Evolutionary conservation across 2,113 vertebrate genomes (phyloP).

Genomic region (Eurystomus gularis): DNA sequence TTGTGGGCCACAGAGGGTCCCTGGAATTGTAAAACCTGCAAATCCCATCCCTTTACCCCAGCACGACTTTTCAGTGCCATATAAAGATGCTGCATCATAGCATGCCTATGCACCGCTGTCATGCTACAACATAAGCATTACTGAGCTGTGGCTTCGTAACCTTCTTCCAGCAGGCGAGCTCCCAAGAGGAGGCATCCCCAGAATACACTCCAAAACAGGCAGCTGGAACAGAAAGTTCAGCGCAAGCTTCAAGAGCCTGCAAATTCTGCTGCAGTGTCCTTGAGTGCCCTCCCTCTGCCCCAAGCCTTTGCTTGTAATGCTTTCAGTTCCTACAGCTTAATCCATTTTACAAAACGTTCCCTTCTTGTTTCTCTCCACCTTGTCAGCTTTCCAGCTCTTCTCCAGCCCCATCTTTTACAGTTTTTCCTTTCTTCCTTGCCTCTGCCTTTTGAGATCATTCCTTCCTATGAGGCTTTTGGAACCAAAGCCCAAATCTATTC

Average conservation of each 20-base stretch:
- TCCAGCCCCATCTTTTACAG: not conserved
- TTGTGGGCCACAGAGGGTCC: not conserved
- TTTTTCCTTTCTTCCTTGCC: not conserved
- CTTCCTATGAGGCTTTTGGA: not conserved
- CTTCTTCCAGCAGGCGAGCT: slow-evolving; percentile 4
- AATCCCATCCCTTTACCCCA: not conserved
- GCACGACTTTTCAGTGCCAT: not conserved
- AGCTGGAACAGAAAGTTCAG: slow-evolving; percentile 59
- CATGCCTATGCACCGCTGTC: slow-evolving; percentile 1
- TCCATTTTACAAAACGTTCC: not conserved
- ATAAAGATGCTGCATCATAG: not conserved
- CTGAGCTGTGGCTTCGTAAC: not conserved
- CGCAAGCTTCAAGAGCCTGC: not conserved
- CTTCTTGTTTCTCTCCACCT: not conserved
- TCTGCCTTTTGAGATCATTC: not conserved
- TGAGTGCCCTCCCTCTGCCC: slow-evolving; percentile 54
- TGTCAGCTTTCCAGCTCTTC: not conserved
- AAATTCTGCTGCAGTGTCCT: slow-evolving; percentile 62
- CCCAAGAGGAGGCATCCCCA: slow-evolving; percentile 51
- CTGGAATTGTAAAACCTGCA: not conserved
- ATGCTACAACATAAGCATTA: not conserved
- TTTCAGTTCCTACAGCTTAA: slow-evolving; percentile 1
- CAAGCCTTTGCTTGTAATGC: not conserved
- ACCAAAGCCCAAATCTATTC: not conserved
- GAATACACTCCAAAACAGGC: slow-evolving; percentile 45